Conservation (phyloP, 1,140 invertebrate species). For the Calephelis nemesis region DNA sequence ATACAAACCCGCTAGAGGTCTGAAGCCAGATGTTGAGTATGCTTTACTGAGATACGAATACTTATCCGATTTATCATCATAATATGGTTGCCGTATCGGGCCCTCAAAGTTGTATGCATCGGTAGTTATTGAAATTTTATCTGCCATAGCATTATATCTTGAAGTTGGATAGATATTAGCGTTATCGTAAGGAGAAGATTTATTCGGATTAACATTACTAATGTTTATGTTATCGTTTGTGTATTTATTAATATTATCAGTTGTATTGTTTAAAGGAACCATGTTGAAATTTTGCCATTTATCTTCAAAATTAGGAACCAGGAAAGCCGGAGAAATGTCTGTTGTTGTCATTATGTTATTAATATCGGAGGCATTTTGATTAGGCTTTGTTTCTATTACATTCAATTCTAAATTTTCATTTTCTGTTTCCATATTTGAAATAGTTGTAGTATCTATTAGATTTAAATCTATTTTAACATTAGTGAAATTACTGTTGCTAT, state of each 20-base stretch:
- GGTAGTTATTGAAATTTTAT: slow-evolving; percentile 55
- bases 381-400: not conserved
- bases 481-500: not conserved
- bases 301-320: slow-evolving; percentile 38
- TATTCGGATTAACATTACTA: slow-evolving; percentile 5
- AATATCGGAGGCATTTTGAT: not conserved
- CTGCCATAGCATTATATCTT: slow-evolving; percentile 43
- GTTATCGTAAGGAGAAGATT: not conserved
- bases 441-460: not conserved
- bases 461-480: not conserved
- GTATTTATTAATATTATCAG: slow-evolving; percentile 16
- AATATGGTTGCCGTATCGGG: slow-evolving; percentile 35
- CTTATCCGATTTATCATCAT: slow-evolving; percentile 53
- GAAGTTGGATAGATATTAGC: slow-evolving; percentile 36
- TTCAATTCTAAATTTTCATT: not conserved
- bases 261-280: slow-evolving; percentile 10
- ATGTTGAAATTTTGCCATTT: slow-evolving; percentile 46
- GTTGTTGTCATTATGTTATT: not conserved
- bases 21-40: slow-evolving; percentile 49
- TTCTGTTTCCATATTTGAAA: not conserved
- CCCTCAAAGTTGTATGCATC: slow-evolving; percentile 51
- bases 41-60: slow-evolving; percentile 44
- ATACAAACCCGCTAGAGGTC: slow-evolving; percentile 66
- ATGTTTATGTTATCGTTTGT: not conserved
- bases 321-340: slow-evolving; percentile 26